A percentile compares a stretch with the other conserved stretches of the same genome.
phyloP scores from a whole-genome alignment of 2,113 vertebrate species.

The Okapia johnstoni region DNA sequence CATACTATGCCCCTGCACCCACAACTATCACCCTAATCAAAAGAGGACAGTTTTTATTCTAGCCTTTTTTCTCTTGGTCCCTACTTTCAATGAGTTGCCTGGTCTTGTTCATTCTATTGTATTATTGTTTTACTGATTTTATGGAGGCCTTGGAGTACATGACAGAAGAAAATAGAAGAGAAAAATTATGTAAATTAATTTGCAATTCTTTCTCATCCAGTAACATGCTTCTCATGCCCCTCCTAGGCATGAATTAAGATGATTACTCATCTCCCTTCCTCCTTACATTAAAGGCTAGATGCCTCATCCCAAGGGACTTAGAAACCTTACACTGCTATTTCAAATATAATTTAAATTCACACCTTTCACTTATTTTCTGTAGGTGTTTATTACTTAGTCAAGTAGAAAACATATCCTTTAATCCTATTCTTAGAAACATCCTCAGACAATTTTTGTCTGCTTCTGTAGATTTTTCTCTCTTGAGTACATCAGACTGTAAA shows the following conservation, averaged over 20 bases:
- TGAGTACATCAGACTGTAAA: slow-evolving; percentile 40
- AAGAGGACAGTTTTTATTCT: background rate
- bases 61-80: background rate
- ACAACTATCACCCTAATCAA: background rate
- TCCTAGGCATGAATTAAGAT: background rate
- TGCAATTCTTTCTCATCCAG: background rate
- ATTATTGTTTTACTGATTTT: background rate
- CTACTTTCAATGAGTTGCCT: background rate
- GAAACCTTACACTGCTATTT: background rate
- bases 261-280: background rate
- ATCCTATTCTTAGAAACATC: background rate
- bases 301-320: background rate
- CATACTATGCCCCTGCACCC: background rate
- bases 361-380: slow-evolving; percentile 22
- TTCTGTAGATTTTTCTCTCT: background rate
- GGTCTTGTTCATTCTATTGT: background rate
- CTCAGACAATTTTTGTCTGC: background rate
- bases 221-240: background rate
- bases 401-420: background rate
- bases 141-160: background rate
- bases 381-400: background rate
- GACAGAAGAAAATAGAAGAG: background rate
- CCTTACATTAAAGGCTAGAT: background rate
- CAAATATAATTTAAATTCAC: slow-evolving; percentile 37
- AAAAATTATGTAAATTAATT: background rate